Evolutionary conservation across 2,797 vertebrate species (phyloP), one percentile per base, ranked within the genome.

Genomic region (Setipinna tenuifilis): DNA sequence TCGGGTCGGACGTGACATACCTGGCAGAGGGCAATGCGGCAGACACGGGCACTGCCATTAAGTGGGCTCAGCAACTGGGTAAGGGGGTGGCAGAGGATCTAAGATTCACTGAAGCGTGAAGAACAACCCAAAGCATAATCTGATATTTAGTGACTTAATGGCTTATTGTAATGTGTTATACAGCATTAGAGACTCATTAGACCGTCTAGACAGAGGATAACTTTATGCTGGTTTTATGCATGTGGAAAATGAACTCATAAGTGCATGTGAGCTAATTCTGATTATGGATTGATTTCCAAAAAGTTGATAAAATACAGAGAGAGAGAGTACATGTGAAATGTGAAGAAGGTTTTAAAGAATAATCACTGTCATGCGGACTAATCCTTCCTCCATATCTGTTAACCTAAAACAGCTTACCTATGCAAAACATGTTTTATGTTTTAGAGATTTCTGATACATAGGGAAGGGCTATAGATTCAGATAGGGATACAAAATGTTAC

Each of bases 31-130:
- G 97, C 84, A 97, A 96, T 57, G 94, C 97, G 46, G 96, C 97
- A 0, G 97, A 98, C 82, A 95, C 97, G 0, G 98, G 98, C 54
- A 97, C 95, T 0, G 95, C 97, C 84, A 96, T 99, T 86, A 96
- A 95, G 86, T 99, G 98, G 98, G 98, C 98, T 62, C 96, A 98
- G 82, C 92, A 95, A 61, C 93, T 98, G 85, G 96, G 98, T 99
- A 93, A 97, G 97, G 91, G n/a, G 35, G 41, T 71, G 65, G 11
- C 65, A 68, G 25, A 23, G 31, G 31, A 71, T 0, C 25, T 17
- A 3, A 12, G 10, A 9, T 28, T 25, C 23, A 28, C 10, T 58
- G 57, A 58, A 58, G 57, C 14, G 10, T 58, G 16, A 6, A 58
- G 57, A 1, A 6, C 58, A 59, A 59, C 58, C 58, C 58, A 59